Conservation (phyloP, 2,797 vertebrate species). For the Linurgus olivaceus region DNA sequence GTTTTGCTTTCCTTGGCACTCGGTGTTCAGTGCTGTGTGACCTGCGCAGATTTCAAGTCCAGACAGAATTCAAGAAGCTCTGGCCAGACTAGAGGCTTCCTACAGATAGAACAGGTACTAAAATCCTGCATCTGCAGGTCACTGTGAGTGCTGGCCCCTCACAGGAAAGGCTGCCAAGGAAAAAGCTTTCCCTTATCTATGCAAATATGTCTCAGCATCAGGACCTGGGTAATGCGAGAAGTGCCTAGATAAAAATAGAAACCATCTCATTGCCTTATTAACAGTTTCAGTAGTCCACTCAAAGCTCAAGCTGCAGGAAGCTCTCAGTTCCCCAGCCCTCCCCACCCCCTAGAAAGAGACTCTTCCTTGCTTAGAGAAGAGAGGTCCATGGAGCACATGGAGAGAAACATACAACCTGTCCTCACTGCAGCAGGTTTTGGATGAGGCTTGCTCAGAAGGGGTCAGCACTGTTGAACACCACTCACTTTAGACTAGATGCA, state of each 20-base stretch:
- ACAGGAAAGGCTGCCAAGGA: not conserved
- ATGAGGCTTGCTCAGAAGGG: not conserved
- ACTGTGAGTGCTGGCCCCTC: not conserved
- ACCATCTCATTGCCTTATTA: not conserved
- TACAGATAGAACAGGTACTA: not conserved
- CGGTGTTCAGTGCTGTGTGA: not conserved
- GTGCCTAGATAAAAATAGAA: not conserved
- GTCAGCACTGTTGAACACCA: not conserved
- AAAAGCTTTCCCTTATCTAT: not conserved
- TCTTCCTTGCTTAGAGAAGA: not conserved
- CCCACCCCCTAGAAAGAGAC: accelerated
- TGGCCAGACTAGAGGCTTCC: not conserved
- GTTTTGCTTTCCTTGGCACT: not conserved
- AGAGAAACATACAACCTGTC: accelerated
- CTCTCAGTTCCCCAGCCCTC: not conserved
- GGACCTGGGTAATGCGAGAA: not conserved
- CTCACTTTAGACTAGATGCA: not conserved
- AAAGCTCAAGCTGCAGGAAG: not conserved
- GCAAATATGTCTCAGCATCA: not conserved
- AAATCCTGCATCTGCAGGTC: not conserved
- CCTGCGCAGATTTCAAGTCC: not conserved
- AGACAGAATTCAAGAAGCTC: not conserved
- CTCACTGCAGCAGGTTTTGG: not conserved
- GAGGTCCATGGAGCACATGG: too few species aligned
- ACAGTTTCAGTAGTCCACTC: not conserved